phyloP scores from a whole-genome alignment of 1,140 invertebrate species.

The Drosophila pruinosa region DNA sequence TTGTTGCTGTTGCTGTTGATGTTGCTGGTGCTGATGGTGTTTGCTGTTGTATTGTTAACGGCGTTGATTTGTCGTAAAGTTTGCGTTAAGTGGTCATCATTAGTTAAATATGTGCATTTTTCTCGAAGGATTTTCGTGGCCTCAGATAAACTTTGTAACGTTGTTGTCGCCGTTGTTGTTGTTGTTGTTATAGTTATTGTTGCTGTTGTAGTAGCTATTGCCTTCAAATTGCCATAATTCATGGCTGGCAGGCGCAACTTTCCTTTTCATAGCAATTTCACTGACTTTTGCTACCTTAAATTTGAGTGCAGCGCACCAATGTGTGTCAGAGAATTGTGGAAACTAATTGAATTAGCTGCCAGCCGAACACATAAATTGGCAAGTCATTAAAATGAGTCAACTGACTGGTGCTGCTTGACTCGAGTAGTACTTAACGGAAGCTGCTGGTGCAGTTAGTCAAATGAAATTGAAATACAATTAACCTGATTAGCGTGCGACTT shows the following conservation, averaged over 20 bases:
- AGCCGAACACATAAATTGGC: conserved; percentile 32
- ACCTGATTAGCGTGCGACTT: conserved; percentile 71
- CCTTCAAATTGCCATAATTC: conserved; percentile 73
- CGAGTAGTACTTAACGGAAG: conserved; percentile 36
- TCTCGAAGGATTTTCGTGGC: conserved; percentile 73
- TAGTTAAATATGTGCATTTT: conserved; percentile 81
- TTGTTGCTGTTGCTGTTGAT: conserved; percentile 31
- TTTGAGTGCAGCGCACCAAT: neutral
- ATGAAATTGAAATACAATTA: conserved; percentile 79
- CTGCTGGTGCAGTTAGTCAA: conserved; percentile 44
- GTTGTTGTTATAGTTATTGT: conserved; percentile 53
- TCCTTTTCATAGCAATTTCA: conserved; percentile 55
- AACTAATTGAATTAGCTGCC: conserved; percentile 46
- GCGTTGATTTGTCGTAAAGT: conserved; percentile 76
- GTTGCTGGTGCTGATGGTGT: conserved; percentile 30
- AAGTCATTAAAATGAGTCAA: conserved; percentile 44
- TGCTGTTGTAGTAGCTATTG: conserved; percentile 17
- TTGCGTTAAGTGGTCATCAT: conserved; percentile 79
- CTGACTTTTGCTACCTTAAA: conserved; percentile 26
- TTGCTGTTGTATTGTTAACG: conserved; percentile 14
- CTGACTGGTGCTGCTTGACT: neutral
- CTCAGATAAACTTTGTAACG: conserved; percentile 44
- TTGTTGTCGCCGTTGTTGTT: conserved; percentile 17
- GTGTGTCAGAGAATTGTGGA: conserved; percentile 32
- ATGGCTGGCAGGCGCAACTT: conserved; percentile 50